Evolutionary conservation across 1,140 invertebrate genomes (phyloP).

Genomic region (Anoplophora glabripennis): DNA sequence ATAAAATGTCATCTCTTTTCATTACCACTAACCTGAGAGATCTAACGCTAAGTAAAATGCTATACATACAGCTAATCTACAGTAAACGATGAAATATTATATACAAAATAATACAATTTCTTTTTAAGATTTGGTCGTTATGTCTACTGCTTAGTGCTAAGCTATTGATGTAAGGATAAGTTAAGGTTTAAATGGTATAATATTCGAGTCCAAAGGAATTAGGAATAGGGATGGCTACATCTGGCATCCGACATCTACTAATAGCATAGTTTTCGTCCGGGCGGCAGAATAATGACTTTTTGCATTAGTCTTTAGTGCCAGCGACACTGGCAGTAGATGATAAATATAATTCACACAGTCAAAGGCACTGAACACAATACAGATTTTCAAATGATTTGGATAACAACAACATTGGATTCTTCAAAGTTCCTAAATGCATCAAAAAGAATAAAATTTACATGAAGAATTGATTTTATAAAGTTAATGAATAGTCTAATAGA

Average conservation of each 20-base stretch:
- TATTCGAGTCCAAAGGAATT: constrained; percentile 16
- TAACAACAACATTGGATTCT: too few species aligned
- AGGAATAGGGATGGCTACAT: constrained; percentile 12
- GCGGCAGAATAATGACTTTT: constrained; percentile 3
- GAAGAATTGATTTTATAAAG: too few species aligned
- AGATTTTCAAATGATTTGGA: too few species aligned
- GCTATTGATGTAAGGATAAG: constrained; percentile 32
- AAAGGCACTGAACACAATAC: too few species aligned
- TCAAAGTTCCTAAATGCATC: too few species aligned
- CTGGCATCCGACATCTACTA: constrained; percentile 19
- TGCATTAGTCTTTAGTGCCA: too few species aligned
- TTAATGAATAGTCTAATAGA: too few species aligned
- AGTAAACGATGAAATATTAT: constrained; percentile 45
- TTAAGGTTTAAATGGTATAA: constrained; percentile 15
- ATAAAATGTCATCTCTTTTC: constrained; percentile 42
- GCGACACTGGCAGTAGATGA: too few species aligned
- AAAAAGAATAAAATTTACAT: too few species aligned
- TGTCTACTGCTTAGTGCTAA: constrained; percentile 44
- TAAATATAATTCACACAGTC: too few species aligned
- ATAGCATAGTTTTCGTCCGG: constrained; percentile 14
- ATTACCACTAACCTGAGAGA: constrained; percentile 48
- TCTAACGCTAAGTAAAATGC: constrained; percentile 48
- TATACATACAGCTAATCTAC: constrained; percentile 50
- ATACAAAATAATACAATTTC: constrained; percentile 47
- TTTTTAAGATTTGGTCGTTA: constrained; percentile 39